Base-by-base conservation (phyloP, 2,113 vertebrate species). In the Hyperopisus bebe region DNA sequence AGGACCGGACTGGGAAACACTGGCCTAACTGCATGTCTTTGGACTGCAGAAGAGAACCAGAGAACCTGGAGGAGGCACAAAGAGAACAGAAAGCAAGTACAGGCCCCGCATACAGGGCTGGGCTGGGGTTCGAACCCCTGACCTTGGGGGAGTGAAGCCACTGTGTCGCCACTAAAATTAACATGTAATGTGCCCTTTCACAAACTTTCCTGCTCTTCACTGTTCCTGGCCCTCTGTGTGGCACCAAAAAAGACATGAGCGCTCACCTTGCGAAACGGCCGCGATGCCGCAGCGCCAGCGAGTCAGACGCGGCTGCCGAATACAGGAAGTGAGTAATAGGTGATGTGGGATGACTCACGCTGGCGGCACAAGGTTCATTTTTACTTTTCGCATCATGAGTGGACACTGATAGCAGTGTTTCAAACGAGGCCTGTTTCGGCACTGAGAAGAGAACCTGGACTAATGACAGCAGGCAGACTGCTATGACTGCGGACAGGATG, bases 311-410 rank as follows among this genome's bases (percentile, higher is more conserved):
- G 27, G 89, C 58, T 46, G n/a, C 66, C 83, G 83, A 86, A 70
- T 89, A 89, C 82, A 89, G 82, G 51, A 89, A 66, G 77, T 90
- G 83, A 90, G 83, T 90, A 86, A 86, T 86, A 70, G 89, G 83
- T 86, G 53, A 90, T 24, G 83, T 46, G 83, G 82, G 55, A 90
- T 90, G 85, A 87, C 85, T 74, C 89, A 90, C 3, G n/a, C 39
- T n/a, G 39, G 39, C 51, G 47, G 50, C 39, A 58, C 51, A 83
- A 47, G 35, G n/a, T 15, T 27, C 51, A 62, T 42, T 39, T 77
- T 88, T 88, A 51, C 31, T 70, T 74, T 31, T 50, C n/a, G n/a
- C 87, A 31, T 74, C 53, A 11, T 48, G 58, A 48, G 55, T 5
- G 46, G 42, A 88, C 58, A 88, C 39, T 47, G 42, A 47, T 31